Percentiles rank a stretch among this genome's conserved stretches.
Conservation (phyloP, 1,140 invertebrate genomes). For the Tribolium madens region DNA sequence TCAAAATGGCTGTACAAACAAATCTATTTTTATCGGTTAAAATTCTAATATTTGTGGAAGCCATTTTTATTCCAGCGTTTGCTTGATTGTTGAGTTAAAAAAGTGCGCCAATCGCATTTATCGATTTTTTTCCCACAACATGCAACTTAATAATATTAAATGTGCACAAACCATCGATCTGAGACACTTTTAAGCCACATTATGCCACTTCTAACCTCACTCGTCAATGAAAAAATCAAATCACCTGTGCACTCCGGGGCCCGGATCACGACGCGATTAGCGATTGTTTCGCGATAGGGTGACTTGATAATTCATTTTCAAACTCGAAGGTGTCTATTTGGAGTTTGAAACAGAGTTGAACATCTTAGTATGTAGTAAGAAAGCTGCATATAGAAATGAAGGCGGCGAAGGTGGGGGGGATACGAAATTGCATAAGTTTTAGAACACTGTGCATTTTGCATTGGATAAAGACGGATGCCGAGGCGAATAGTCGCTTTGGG, state of each 20-base stretch:
- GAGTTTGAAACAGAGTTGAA: conserved; percentile 57
- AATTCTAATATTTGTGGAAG: conserved; percentile 51
- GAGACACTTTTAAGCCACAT: conserved; percentile 16
- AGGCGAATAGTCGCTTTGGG: not conserved
- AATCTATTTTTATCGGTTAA: conserved; percentile 62
- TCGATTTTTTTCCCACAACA: not conserved
- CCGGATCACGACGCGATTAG: not conserved
- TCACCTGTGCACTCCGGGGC: conserved; percentile 14
- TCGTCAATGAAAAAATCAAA: not conserved
- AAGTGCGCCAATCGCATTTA: conserved; percentile 15
- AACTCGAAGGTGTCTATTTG: conserved; percentile 59
- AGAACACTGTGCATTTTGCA: conserved; percentile 38
- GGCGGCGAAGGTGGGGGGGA: conserved; percentile 55
- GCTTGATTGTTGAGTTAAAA: not conserved
- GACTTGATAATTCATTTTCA: conserved; percentile 51
- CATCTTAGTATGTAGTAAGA: conserved; percentile 59
- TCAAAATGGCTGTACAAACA: conserved; percentile 63
- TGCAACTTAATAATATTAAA: conserved; percentile 5
- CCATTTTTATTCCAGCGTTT: conserved; percentile 42
- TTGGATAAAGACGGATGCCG: conserved; percentile 36
- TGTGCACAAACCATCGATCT: conserved; percentile 29
- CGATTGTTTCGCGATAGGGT: not conserved
- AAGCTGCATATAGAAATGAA: conserved; percentile 59
- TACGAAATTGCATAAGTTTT: conserved; percentile 58
- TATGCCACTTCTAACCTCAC: conserved; percentile 27